Evolutionary conservation across 1,140 invertebrate genomes (phyloP).

Genomic region (Bombus waltoni): DNA sequence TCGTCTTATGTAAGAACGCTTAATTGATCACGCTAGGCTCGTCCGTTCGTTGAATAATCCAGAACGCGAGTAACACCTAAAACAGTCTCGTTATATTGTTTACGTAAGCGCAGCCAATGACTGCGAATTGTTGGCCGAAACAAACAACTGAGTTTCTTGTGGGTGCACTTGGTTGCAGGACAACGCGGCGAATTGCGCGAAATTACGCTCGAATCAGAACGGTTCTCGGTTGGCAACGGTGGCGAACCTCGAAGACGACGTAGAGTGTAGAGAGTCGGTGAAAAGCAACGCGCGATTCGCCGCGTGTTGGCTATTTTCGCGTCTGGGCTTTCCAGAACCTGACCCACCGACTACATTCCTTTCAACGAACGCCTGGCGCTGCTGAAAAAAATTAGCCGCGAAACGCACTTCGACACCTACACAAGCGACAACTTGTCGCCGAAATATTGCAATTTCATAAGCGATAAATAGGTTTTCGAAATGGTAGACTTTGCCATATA

Average conservation of each 20-base stretch:
- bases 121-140: constrained; percentile 28
- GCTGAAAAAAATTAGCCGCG: constrained; percentile 20
- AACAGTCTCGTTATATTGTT: constrained; percentile 39
- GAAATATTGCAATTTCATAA: not conserved
- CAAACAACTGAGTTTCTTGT: constrained; percentile 33
- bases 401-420: not conserved
- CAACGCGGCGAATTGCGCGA: not conserved
- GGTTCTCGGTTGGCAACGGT: not conserved
- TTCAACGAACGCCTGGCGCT: constrained; percentile 12
- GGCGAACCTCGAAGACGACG: constrained; percentile 2
- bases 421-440: not conserved
- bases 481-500: too few species aligned
- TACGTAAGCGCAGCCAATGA: constrained; percentile 13
- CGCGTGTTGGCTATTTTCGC: constrained; percentile 62
- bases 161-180: not conserved
- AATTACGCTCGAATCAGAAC: constrained; percentile 33
- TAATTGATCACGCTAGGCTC: constrained; percentile 8
- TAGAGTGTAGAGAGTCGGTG: constrained; percentile 1
- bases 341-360: constrained; percentile 53
- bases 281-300: constrained; percentile 52
- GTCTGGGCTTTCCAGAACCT: constrained; percentile 59
- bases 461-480: not conserved
- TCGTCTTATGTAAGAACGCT: not conserved
- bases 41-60: not conserved
- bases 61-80: not conserved